phyloP scores from a whole-genome alignment of 2,113 vertebrate genomes.

The Caracal caracal region DNA sequence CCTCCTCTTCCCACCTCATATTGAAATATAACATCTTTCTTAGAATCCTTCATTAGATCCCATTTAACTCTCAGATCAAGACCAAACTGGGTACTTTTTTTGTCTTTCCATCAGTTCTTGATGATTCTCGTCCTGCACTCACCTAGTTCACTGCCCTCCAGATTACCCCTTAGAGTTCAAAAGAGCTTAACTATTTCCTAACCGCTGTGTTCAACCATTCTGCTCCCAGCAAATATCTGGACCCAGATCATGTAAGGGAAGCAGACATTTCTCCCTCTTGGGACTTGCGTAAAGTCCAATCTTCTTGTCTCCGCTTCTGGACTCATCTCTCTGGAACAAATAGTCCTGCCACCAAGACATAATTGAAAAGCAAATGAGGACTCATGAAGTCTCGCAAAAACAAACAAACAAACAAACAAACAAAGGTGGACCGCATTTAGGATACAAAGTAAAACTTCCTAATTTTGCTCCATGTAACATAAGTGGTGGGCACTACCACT shows the following conservation, averaged over 20 bases:
- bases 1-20: neutral
- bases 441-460: slow-evolving; percentile 2
- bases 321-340: neutral
- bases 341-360: neutral
- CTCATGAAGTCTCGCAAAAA: neutral
- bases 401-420: too few species aligned
- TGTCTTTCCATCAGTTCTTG: neutral
- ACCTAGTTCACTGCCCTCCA: neutral
- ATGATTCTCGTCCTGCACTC: neutral
- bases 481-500: neutral
- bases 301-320: neutral
- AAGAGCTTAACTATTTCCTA: neutral
- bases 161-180: neutral
- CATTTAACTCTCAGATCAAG: neutral
- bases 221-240: neutral
- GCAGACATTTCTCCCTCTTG: neutral
- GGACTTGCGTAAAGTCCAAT: neutral
- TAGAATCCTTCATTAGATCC: neutral
- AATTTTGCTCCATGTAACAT: neutral
- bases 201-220: neutral
- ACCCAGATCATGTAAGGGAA: neutral
- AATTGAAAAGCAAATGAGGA: neutral
- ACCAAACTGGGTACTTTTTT: neutral
- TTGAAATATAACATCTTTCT: neutral
- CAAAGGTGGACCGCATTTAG: neutral